These are phyloP conservation scores for Salmo trutta DNA, from an alignment of 2,797 vertebrate species.

Conservation along the genomic window DNA sequence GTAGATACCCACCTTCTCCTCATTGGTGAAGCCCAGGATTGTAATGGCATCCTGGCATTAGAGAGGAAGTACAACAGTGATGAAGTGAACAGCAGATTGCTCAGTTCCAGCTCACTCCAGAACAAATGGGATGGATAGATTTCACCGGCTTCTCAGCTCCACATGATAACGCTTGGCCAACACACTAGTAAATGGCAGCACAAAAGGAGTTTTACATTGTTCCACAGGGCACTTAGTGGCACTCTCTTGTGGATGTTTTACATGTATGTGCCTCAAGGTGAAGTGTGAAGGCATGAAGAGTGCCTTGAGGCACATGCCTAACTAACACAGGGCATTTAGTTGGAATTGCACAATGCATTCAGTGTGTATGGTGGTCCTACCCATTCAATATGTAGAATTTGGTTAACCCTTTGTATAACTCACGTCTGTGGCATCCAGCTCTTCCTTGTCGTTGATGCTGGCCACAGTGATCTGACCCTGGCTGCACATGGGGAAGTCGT, in stretches of 20 bases:
- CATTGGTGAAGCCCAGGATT: slow-evolving; percentile 69
- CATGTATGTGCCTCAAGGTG: too few species aligned
- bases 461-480: slow-evolving; percentile 3
- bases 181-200: background rate
- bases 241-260: too few species aligned
- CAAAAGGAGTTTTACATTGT: background rate
- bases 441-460: slow-evolving; percentile 72
- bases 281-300: too few species aligned
- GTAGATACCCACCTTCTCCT: slow-evolving; percentile 71
- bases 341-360: background rate
- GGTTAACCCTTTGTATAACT: slow-evolving; percentile 48
- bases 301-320: too few species aligned
- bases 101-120: background rate
- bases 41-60: slow-evolving; percentile 65
- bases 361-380: background rate
- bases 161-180: background rate
- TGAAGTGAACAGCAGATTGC: background rate
- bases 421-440: slow-evolving; percentile 82
- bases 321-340: background rate
- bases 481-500: slow-evolving; percentile 39
- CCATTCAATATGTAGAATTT: slow-evolving; percentile 8
- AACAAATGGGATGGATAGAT: background rate
- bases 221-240: background rate
- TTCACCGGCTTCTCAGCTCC: background rate
- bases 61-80: background rate